Evolutionary conservation across 2,113 vertebrate genomes (phyloP), one percentile per base, ranked within the genome.

Genomic region (Irena cyanogastra): DNA sequence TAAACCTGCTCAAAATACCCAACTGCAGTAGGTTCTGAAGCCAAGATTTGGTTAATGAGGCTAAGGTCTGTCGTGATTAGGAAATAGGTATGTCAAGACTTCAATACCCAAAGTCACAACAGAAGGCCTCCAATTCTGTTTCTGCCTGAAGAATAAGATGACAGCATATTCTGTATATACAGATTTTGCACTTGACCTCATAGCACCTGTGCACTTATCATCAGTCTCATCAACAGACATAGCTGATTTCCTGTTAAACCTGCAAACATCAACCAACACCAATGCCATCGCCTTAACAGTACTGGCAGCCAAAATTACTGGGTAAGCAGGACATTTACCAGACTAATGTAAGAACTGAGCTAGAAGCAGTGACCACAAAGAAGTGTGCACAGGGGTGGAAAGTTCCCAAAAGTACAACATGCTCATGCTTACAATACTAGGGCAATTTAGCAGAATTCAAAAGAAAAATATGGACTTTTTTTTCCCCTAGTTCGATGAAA

Each of bases 401-500:
- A 15, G 8, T 14, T 69, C n/a, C 15, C 22, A 27, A 3, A 1
- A 6, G 12, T 8, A 23, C 22, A 52, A 13, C 4, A 3, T 1
- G 7, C 2, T 53, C 2, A 0, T 4, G 6, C 30, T 31, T 24
- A 14, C 39, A 56, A 19, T 8, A 45, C 3, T 8, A 9, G 14
- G 4, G 5, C 13, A 71, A 42, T 20, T 45, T 9, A 12, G 4
- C 7, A 14, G 3, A 75, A 20, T 9, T 77, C 16, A 18, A 27
- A 70, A 31, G 3, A 41, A 35, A 71, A 41, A 2, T 5, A 54
- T 2, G 9, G 1, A 7, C 4, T 3, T 1, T n/a, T 31, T 14
- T 6, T 3, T 1, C 1, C 24, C 3, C 3, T 11, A 5, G 15
- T 33, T 16, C 5, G 30, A 23, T 0, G 6, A 6, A 35, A n/a